Percentiles rank a stretch among this genome's conserved stretches.
Conservation (phyloP, 37 sponge, comb jelly and placozoan genomes). For the Cladorhizidae sp. region DNA sequence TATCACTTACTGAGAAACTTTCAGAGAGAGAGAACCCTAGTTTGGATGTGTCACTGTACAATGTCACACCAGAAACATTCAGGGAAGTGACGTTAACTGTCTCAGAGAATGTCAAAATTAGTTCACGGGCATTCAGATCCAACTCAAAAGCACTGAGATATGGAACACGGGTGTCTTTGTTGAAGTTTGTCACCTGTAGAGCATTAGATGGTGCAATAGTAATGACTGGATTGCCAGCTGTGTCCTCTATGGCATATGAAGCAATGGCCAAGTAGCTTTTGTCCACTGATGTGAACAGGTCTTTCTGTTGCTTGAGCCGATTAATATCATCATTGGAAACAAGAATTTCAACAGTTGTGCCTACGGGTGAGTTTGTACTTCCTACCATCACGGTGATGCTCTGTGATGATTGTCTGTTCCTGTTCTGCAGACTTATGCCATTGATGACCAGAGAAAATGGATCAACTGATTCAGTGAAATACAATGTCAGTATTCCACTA, state of each 20-base stretch:
- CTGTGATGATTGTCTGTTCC: slow-evolving; percentile 40
- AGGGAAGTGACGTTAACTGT: slow-evolving; percentile 78
- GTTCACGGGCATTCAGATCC: slow-evolving; percentile 50
- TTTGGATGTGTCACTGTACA: slow-evolving; percentile 20
- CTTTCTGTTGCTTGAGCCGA: slow-evolving; percentile 58
- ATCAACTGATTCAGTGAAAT: slow-evolving; percentile 80
- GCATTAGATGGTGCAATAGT: slow-evolving; percentile 66
- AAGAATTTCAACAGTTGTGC: slow-evolving; percentile 47
- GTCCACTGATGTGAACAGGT: slow-evolving; percentile 56
- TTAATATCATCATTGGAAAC: slow-evolving; percentile 73
- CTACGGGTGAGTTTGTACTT: slow-evolving; percentile 32
- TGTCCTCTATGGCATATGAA: slow-evolving; percentile 65
- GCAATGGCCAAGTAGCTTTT: slow-evolving; percentile 76
- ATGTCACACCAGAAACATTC: slow-evolving; percentile 54
- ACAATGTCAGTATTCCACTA: slow-evolving; percentile 63
- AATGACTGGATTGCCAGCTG: slow-evolving; percentile 66
- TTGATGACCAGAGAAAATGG: slow-evolving; percentile 49
- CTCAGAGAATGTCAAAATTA: slow-evolving; percentile 71
- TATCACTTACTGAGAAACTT: slow-evolving; percentile 12
- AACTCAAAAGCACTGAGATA: slow-evolving; percentile 45
- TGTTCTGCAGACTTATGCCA: slow-evolving; percentile 81
- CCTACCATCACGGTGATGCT: slow-evolving; percentile 64
- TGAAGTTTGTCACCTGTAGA: slow-evolving; percentile 52
- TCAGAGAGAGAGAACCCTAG: slow-evolving; percentile 46
- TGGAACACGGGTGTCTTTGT: slow-evolving; percentile 62